phyloP scores from a whole-genome alignment of 1,140 invertebrate species.

The Lepidurus packardi region DNA sequence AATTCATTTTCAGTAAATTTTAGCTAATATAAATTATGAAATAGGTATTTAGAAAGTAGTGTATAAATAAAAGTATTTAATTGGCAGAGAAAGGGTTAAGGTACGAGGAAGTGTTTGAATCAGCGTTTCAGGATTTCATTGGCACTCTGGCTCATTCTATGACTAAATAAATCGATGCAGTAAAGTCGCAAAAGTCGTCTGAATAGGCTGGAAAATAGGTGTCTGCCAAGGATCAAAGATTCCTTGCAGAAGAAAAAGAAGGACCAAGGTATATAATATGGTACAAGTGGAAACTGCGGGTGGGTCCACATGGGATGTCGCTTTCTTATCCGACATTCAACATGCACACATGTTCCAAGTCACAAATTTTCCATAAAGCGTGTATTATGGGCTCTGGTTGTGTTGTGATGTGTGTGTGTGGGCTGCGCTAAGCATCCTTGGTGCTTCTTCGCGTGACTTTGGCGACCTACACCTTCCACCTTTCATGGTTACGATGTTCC shows the following conservation, averaged over 20 bases:
- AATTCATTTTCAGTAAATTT: too few species aligned
- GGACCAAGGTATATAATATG: neutral
- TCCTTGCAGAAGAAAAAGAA: neutral
- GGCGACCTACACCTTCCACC: conserved; percentile 20
- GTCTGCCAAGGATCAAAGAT: neutral
- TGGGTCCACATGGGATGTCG: conserved; percentile 17
- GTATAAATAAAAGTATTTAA: too few species aligned
- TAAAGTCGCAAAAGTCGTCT: neutral
- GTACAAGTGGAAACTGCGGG: neutral
- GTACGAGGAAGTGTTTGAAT: too few species aligned
- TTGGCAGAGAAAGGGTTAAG: too few species aligned
- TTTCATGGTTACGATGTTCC: neutral
- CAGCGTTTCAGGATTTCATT: too few species aligned
- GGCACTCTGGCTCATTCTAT: neutral
- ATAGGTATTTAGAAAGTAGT: too few species aligned
- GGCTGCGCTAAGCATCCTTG: neutral
- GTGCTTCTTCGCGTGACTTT: neutral
- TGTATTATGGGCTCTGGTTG: neutral
- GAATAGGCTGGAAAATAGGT: neutral
- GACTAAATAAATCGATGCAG: neutral
- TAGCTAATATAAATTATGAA: too few species aligned
- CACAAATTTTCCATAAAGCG: neutral
- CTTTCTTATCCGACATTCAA: neutral
- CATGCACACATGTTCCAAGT: neutral
- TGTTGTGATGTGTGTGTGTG: neutral